Percentiles rank a stretch among this genome's conserved stretches.
Conservation (phyloP, 2,888 invertebrate species). For the Suillia variegata region DNA sequence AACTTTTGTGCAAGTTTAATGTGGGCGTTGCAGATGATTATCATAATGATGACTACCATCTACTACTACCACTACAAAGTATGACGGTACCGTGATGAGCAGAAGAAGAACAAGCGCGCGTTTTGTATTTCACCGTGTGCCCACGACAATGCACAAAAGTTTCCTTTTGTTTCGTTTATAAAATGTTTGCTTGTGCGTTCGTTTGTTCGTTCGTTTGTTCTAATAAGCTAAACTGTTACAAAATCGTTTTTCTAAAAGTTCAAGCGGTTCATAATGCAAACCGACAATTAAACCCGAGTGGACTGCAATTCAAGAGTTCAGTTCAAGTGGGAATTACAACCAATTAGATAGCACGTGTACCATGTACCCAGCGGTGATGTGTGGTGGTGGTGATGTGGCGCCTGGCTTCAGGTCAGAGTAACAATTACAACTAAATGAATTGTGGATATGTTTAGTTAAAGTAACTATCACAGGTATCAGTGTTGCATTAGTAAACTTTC, state of each 20-base stretch:
- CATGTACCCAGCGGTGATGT: too few relatives aligned
- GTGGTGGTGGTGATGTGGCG: too few relatives aligned
- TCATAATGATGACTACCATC: neutral
- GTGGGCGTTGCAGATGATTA: neutral
- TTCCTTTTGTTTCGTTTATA: conserved; percentile 8
- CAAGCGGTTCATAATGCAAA: neutral
- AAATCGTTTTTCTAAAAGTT: conserved; percentile 5
- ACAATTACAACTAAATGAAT: too few relatives aligned
- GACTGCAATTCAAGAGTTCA: conserved; percentile 10
- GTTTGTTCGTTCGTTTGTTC: neutral
- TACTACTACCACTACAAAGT: neutral
- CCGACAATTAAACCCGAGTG: conserved; percentile 7
- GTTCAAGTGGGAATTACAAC: neutral
- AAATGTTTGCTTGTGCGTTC: conserved; percentile 12
- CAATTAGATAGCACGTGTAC: too few relatives aligned
- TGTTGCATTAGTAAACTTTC: too few relatives aligned
- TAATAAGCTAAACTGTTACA: conserved; percentile 22
- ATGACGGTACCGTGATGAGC: neutral
- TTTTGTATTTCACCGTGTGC: too few relatives aligned
- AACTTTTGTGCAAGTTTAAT: neutral
- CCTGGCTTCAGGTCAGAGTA: too few relatives aligned
- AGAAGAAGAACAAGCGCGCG: neutral
- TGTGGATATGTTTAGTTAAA: too few relatives aligned
- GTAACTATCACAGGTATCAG: too few relatives aligned
- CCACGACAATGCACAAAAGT: neutral